These are phyloP conservation scores for Erebia aethiops DNA, from an alignment of 2,888 invertebrate genomes.

Conservation along the genomic window DNA sequence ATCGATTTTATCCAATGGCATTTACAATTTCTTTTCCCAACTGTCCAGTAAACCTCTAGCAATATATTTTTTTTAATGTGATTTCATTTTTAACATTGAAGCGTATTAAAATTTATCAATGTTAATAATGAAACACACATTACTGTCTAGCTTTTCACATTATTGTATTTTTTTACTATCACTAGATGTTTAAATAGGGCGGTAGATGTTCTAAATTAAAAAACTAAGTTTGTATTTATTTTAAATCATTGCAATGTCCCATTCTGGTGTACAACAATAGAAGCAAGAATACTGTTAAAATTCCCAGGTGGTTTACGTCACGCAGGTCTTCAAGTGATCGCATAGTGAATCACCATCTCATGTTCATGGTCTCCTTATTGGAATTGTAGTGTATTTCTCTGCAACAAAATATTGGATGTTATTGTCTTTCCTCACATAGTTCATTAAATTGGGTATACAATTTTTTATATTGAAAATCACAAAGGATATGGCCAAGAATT, in stretches of 20 bases:
- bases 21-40: slow-evolving; percentile 7
- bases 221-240: slow-evolving; percentile 4
- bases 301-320: slow-evolving; percentile 27
- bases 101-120: not conserved
- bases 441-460: not conserved
- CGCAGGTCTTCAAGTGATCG: slow-evolving; percentile 40
- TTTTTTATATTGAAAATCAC: not conserved
- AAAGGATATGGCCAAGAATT: slow-evolving; percentile 25
- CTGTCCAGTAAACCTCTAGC: slow-evolving; percentile 9
- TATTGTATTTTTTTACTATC: not conserved
- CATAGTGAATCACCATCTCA: slow-evolving; percentile 66
- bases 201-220: slow-evolving; percentile 14
- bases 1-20: not conserved
- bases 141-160: not conserved
- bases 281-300: slow-evolving; percentile 77
- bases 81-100: not conserved
- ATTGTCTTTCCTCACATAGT: slow-evolving; percentile 9
- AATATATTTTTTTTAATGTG: not conserved
- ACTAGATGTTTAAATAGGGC: slow-evolving; percentile 12
- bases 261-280: slow-evolving; percentile 70
- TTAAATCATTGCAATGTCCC: slow-evolving; percentile 65
- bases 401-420: slow-evolving; percentile 58
- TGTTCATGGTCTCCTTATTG: slow-evolving; percentile 72
- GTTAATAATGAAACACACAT: not conserved
- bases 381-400: slow-evolving; percentile 76